These are phyloP conservation scores for Cossypha dichroa DNA, from an alignment of 2,797 vertebrate genomes.

Conservation along the genomic window DNA sequence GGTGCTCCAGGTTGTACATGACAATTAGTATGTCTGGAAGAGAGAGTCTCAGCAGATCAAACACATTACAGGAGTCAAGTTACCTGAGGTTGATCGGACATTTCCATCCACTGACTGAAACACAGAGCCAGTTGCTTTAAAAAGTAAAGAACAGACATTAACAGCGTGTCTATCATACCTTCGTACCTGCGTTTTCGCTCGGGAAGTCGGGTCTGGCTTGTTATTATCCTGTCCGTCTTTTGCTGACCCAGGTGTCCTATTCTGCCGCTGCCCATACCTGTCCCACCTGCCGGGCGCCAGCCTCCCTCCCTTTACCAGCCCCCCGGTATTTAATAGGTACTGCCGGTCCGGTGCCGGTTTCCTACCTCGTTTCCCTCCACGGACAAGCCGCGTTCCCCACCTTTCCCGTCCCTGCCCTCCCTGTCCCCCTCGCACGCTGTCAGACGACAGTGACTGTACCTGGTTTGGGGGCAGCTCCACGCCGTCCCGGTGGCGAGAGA, in stretches of 20 bases:
- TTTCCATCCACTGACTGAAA: conserved; percentile 73
- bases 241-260: accelerated
- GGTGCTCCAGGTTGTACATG: neutral
- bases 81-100: conserved; percentile 73
- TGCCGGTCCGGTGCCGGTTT: accelerated
- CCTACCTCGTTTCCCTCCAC: neutral
- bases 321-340: accelerated
- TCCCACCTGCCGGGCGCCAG: neutral
- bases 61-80: neutral
- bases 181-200: neutral
- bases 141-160: conserved; percentile 2
- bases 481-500: neutral
- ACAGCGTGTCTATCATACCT: neutral
- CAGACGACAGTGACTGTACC: neutral
- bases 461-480: neutral
- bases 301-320: neutral
- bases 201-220: neutral
- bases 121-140: conserved; percentile 72
- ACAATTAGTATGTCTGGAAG: neutral
- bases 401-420: neutral
- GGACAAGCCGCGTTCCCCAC: neutral
- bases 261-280: accelerated
- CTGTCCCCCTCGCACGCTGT: accelerated
- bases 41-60: neutral
- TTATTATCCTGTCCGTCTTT: neutral